Base-by-base conservation (phyloP, 2,113 vertebrate species). In the Boleophthalmus pectinirostris region DNA sequence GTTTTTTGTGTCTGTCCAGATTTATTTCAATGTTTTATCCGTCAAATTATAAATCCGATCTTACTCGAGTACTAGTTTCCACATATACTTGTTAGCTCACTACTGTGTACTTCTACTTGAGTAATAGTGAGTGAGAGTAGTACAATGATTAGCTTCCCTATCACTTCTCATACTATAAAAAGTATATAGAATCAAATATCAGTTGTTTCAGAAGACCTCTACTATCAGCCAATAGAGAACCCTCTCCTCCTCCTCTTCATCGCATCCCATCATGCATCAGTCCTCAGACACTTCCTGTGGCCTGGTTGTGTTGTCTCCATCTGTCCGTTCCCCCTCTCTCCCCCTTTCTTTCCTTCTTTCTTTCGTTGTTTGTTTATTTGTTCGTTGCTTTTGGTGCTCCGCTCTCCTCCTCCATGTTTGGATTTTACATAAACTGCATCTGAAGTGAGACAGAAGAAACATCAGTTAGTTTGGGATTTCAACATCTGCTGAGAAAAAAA, bases 401-500 rank as follows among this genome's bases (percentile, higher is more conserved):
- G 85, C 85, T 83, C 76, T 80, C 56, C 21, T 47, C 66, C 49
- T 73, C 75, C 89, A 86, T 87, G 89, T 72, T 87, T 86, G 74
- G 93, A 14, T 58, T 56, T 93, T 95, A 97, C 96, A 97, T 96
- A 70, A 97, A 97, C 93, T 97, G 96, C 95, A 97, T 96, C 96
- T 97, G 92, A 49, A 29, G 35, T 33, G 66, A 43, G 69, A 11
- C 18, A 15, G 69, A 33, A n/a, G 54, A 21, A 33, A 23, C 47
- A 7, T 0, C 49, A 15, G 49, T 53, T 56, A 61, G 58, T 61
- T 16, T 61, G 58, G 58, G 58, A 61, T 61, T 61, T 61, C 15
- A 61, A 14, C 58, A 61, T 25, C 58, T 61, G 58, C 16, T 61
- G 25, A 15, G 14, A 33, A 20, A 33, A 20, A 61, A 61, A 18